phyloP scores from a whole-genome alignment of 2,888 invertebrate genomes.

The Pollenia griseotomentosa region DNA sequence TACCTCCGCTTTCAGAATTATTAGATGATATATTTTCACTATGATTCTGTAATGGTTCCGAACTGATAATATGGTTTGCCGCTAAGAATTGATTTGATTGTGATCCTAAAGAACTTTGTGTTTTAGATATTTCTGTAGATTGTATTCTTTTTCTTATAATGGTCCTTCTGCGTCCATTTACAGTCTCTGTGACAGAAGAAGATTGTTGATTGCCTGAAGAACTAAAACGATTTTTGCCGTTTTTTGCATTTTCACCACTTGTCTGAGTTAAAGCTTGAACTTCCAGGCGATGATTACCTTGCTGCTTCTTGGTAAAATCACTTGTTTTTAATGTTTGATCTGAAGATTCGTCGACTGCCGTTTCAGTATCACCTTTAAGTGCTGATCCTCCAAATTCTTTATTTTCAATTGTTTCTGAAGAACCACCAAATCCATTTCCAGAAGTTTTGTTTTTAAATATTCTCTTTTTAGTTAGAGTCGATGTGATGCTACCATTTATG shows the following conservation, averaged over 20 bases:
- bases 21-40: not conserved
- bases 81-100: not conserved
- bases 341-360: not conserved
- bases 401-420: not conserved
- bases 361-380: not conserved
- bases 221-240: not conserved
- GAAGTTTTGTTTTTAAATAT: not conserved
- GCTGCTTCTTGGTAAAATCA: constrained; percentile 75
- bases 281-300: not conserved
- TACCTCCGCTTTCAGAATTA: not conserved
- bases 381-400: not conserved
- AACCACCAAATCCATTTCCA: not conserved
- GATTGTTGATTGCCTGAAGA: not conserved
- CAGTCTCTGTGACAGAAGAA: constrained; percentile 6
- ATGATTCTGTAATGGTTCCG: not conserved
- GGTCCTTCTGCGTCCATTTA: constrained; percentile 38
- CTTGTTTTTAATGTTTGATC: constrained; percentile 68
- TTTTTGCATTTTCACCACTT: constrained; percentile 6
- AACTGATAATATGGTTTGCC: not conserved
- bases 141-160: constrained; percentile 49
- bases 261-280: not conserved
- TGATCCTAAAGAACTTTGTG: not conserved
- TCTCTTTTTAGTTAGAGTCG: not conserved
- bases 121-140: not conserved
- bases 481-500: not conserved